Base-by-base conservation (phyloP, 2,888 invertebrate species). In the Tanaodytes sp. region DNA sequence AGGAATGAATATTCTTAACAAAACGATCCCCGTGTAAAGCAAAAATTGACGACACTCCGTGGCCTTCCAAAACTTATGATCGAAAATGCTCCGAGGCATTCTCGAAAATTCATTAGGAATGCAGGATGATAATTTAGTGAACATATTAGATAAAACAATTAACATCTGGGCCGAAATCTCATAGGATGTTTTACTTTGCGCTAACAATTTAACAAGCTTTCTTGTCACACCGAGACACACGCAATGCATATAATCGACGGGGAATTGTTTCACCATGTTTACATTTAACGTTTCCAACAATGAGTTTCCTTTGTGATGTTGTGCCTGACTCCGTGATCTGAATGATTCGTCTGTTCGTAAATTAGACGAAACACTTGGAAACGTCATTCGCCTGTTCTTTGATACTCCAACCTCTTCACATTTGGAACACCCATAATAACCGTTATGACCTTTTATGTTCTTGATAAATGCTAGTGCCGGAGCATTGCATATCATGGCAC, bases 31-130 rank as follows among this genome's bases (percentile, higher is more conserved):
- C 1, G 54, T 43, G 23, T 54, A 54, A 11, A 54, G 31, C 6
- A 54, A 1, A 33, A 54, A 54, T 18, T 54, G 43, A 5, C 43
- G 54, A 33, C 43, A 18, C 43, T 54, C 54, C 0, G 54, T 54
- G 0, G 54, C 54, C 15, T 54, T 54, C 54, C 54, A 54, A 15
- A 31, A 54, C 15, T 43, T 42, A n/a, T 14, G 8, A 2, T 52
- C 40, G 14, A 39, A 52, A 8, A 52, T 40, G 12, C 40, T 52
- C 18, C 52, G 15, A 15, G 52, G 42, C 31, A 11, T 31, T 54
- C 52, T 40, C n/a, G n/a, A n/a, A n/a, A n/a, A n/a, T n/a, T n/a
- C n/a, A n/a, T n/a, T n/a, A n/a, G n/a, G n/a, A n/a, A n/a, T n/a
- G n/a, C n/a, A n/a, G n/a, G n/a, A n/a, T n/a, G n/a, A n/a, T n/a